A percentile compares a stretch with the other conserved stretches of the same genome.
phyloP scores from a whole-genome alignment of 2,888 invertebrate genomes.

The Ligdia adustata region DNA sequence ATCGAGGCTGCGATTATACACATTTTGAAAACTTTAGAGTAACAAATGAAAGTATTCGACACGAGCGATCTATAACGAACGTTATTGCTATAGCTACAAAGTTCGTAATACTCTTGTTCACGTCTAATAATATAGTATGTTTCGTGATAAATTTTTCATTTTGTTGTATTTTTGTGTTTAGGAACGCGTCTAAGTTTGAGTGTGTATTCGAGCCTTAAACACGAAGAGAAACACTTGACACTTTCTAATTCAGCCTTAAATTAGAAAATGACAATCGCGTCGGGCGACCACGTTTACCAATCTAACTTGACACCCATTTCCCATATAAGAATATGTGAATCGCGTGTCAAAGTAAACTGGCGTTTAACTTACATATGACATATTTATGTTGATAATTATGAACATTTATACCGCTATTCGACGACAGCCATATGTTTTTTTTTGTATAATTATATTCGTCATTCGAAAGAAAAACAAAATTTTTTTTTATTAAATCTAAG shows the following conservation, averaged over 20 bases:
- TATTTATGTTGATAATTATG: conserved; percentile 43
- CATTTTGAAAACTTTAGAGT: conserved; percentile 17
- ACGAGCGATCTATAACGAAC: conserved; percentile 45
- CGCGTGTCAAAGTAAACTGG: conserved; percentile 39
- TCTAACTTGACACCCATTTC: conserved; percentile 25
- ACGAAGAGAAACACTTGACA: conserved; percentile 54
- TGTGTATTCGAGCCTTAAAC: conserved; percentile 27
- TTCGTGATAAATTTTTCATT: no score
- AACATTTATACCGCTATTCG: conserved; percentile 56
- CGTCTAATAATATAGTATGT: conserved; percentile 55
- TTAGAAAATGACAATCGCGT: conserved; percentile 74
- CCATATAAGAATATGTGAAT: conserved; percentile 21
- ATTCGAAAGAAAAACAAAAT: conserved; percentile 31
- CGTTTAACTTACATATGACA: conserved; percentile 36
- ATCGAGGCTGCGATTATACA: conserved; percentile 48
- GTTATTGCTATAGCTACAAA: conserved; percentile 76
- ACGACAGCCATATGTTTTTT: conserved; percentile 60
- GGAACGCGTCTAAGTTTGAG: conserved; percentile 42
- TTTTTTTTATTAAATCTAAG: conserved; percentile 61
- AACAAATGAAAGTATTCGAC: conserved; percentile 30
- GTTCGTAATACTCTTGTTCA: conserved; percentile 77
- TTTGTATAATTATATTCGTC: conserved; percentile 52
- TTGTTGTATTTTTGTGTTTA: no score
- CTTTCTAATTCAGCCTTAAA: conserved; percentile 83
- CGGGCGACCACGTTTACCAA: conserved; percentile 62